Evolutionary conservation across 2,113 vertebrate species (phyloP), one percentile per base, ranked within the genome.

Genomic region (Notarius lentiginosus): DNA sequence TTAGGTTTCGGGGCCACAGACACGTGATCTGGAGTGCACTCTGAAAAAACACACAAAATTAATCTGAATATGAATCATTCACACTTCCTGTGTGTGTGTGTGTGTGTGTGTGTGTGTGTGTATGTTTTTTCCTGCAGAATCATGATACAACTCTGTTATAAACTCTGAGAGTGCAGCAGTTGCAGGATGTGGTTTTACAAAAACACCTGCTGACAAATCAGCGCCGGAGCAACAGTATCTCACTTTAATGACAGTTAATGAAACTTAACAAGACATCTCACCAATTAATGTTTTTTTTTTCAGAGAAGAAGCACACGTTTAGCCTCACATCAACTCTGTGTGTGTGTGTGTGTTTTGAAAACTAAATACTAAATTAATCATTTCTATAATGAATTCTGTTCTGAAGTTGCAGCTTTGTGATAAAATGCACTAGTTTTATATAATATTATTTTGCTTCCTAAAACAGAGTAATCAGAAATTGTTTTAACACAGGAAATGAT

Each of bases 11-110:
- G 85, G 10, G 89, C 89, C 4, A 87, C 58, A 24, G 90, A 90
- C 41, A 88, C 87, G 0, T 91, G 89, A 82, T 96, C 95, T 3
- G 95, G 94, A 70, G 91, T 95, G 66, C 95, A 94, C 84, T 95
- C 95, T 96, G 84, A 15, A 88, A 72, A 61, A 24, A 17, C 73
- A 51, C 58, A 86, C 9, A 56, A 65, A 41, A 77, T 58, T 18
- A 27, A 83, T 12, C 22, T 34, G 22, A 66, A 6, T 18, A 61
- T 81, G 17, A 34, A 77, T 30, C 55, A 79, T 24, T 83, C 12
- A 24, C 15, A 82, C 34, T 18, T 27, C 65, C 84, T 47, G 55
- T 88, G 82, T 82, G 34, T 73, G 70, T 73, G 70, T 73, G 70
- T 49, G 70, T 73, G 70, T 73, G 70, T 10, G 41, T 73, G 41